Percentiles rank a stretch among this genome's conserved stretches.
Evolutionary conservation across 1,140 invertebrate genomes (phyloP).

Genomic region (Muscidifurax raptorellus): DNA sequence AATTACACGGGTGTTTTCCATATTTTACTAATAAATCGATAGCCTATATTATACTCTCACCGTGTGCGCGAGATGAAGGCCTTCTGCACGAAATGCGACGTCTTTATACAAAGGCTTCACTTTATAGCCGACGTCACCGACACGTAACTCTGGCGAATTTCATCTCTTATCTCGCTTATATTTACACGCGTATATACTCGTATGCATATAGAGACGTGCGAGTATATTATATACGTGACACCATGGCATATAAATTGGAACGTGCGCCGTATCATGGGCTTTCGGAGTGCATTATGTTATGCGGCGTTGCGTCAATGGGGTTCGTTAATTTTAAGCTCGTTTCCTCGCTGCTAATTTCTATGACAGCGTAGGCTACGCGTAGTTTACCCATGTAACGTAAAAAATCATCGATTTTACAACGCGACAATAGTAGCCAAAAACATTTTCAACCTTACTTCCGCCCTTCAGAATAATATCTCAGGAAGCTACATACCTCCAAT

Average conservation of each 20-base stretch:
- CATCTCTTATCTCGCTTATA: not conserved
- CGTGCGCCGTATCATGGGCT: not conserved
- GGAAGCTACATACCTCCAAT: too few relatives aligned
- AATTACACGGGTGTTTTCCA: slow-evolving; percentile 23
- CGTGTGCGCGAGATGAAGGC: not conserved
- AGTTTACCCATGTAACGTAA: too few relatives aligned
- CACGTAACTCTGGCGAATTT: slow-evolving; percentile 8
- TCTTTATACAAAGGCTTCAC: not conserved
- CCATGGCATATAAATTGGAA: not conserved
- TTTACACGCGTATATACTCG: slow-evolving; percentile 1
- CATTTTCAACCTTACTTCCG: not conserved
- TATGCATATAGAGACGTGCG: too few relatives aligned
- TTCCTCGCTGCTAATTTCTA: not conserved
- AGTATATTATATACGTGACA: too few relatives aligned
- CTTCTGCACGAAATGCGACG: not conserved
- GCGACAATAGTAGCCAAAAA: too few relatives aligned
- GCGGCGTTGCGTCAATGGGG: not conserved
- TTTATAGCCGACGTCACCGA: not conserved
- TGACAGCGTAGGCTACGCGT: too few relatives aligned
- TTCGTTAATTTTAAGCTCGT: not conserved
- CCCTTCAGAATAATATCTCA: too few relatives aligned
- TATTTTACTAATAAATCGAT: slow-evolving; percentile 46
- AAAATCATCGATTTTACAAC: too few relatives aligned
- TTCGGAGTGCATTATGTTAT: not conserved
- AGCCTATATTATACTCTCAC: not conserved